Percentiles rank a stretch among this genome's conserved stretches.
Conservation (phyloP, 2,113 vertebrate genomes). For the Seriola aureovittata region DNA sequence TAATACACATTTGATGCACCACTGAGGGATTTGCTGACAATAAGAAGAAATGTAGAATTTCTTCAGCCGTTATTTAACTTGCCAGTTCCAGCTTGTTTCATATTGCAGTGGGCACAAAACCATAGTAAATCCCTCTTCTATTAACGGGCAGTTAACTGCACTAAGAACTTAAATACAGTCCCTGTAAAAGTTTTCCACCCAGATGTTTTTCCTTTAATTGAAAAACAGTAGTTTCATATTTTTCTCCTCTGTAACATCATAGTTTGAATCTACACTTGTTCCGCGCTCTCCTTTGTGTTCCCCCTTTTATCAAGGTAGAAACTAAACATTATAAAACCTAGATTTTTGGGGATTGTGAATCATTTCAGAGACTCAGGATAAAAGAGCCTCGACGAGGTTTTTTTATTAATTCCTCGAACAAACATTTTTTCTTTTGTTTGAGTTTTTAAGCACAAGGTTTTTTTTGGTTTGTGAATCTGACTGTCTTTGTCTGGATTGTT, state of each 20-base stretch:
- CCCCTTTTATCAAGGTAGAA: not conserved
- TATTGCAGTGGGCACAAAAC: not conserved
- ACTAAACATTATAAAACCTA: not conserved
- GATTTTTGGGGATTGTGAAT: not conserved
- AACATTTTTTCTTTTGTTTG: not conserved
- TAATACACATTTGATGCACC: no score
- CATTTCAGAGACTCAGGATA: not conserved
- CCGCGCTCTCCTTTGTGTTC: no score
- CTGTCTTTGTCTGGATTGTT: not conserved
- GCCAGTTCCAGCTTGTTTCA: not conserved
- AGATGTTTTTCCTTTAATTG: not conserved
- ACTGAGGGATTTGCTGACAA: not conserved
- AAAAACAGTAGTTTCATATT: not conserved
- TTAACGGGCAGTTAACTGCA: not conserved
- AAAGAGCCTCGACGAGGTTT: not conserved
- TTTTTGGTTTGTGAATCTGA: not conserved
- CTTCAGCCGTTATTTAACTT: not conserved
- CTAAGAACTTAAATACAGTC: not conserved
- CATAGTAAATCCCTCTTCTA: not conserved
- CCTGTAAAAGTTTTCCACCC: not conserved
- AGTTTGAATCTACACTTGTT: not conserved
- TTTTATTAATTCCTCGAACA: not conserved
- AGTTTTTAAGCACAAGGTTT: not conserved
- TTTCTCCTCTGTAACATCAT: not conserved
- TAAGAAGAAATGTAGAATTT: not conserved